These are phyloP conservation scores for Lerema accius DNA, from an alignment of 1,140 invertebrate species.

Conservation along the genomic window DNA sequence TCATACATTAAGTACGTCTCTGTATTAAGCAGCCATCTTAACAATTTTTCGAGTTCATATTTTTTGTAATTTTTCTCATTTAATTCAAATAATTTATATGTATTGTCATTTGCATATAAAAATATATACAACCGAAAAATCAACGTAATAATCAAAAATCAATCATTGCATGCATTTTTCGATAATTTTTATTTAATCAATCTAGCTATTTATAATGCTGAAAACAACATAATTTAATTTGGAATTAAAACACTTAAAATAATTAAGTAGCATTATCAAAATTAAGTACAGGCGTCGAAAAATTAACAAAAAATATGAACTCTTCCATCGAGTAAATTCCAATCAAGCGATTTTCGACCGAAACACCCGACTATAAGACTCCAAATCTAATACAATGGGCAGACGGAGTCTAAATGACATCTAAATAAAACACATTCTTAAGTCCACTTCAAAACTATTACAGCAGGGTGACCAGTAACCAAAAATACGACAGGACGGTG, in stretches of 20 bases:
- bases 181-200: too few relatives aligned
- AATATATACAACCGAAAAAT: too few relatives aligned
- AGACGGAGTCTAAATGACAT: slow-evolving; percentile 10
- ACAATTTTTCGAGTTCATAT: slow-evolving; percentile 11
- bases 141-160: too few relatives aligned
- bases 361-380: background rate
- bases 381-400: slow-evolving; percentile 6
- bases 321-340: slow-evolving; percentile 11
- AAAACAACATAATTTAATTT: too few relatives aligned
- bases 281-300: slow-evolving; percentile 1
- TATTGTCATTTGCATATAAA: too few relatives aligned
- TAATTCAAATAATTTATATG: background rate
- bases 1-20: slow-evolving; percentile 65
- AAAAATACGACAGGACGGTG: slow-evolving; percentile 31
- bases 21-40: slow-evolving; percentile 67
- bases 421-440: slow-evolving; percentile 33
- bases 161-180: too few relatives aligned
- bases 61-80: slow-evolving; percentile 4
- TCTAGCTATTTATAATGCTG: too few relatives aligned
- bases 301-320: slow-evolving; percentile 29
- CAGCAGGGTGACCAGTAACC: slow-evolving; percentile 36
- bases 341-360: slow-evolving; percentile 14
- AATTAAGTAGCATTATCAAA: background rate
- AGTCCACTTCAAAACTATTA: slow-evolving; percentile 48
- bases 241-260: too few relatives aligned